Evolutionary conservation across 2,113 vertebrate genomes (phyloP).

Genomic region (Mormyrus iriodes): DNA sequence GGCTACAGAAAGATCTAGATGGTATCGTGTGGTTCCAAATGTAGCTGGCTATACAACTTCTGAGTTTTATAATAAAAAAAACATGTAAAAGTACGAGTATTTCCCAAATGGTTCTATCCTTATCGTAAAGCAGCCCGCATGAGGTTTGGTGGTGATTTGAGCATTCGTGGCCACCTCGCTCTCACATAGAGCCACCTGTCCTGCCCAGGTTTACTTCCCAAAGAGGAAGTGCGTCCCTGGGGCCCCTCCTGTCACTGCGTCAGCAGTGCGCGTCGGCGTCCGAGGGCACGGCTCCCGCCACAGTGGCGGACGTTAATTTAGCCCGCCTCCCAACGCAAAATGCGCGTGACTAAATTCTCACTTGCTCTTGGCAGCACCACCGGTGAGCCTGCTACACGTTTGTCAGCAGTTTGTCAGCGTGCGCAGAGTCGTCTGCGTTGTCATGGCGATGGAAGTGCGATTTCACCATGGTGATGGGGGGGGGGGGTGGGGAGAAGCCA

Average conservation of each 20-base stretch:
- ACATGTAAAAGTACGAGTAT: neutral
- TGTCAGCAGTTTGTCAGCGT: constrained; percentile 52
- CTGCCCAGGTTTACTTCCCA: neutral
- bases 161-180: neutral
- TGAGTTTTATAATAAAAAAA: neutral
- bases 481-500: constrained; percentile 19
- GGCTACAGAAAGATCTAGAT: neutral
- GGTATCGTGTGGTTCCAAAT: neutral
- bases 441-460: constrained; percentile 59
- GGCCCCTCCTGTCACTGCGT: neutral
- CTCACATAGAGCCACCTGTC: neutral
- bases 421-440: constrained; percentile 53
- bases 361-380: constrained; percentile 48
- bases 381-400: constrained; percentile 58
- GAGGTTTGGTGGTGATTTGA: neutral
- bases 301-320: neutral
- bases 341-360: constrained; percentile 13
- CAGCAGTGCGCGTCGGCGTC: neutral
- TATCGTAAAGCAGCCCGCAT: neutral
- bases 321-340: neutral
- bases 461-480: constrained; percentile 61
- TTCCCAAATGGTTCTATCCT: neutral
- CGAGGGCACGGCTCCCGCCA: neutral
- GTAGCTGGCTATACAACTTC: neutral
- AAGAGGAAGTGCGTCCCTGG: neutral